These are phyloP conservation scores for Gopherus evgoodei DNA, from an alignment of 2,113 vertebrate species.

Conservation along the genomic window DNA sequence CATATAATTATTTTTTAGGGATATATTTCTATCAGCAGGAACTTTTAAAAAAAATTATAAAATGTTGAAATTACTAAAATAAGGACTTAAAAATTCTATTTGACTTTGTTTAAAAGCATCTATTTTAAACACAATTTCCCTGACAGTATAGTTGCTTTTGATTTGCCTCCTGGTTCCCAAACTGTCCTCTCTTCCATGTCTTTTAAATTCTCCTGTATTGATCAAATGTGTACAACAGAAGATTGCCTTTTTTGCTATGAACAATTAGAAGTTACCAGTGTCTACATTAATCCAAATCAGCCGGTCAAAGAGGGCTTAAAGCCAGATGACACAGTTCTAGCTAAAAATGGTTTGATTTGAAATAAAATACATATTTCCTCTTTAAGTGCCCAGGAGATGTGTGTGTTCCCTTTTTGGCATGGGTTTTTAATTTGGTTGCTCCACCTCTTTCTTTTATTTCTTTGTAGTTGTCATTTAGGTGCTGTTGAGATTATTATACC, in stretches of 20 bases:
- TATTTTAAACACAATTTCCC: neutral
- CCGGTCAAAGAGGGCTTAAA: neutral
- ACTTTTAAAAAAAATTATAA: neutral
- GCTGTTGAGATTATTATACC: neutral
- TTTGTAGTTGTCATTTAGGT: neutral
- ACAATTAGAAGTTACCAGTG: neutral
- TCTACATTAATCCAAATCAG: neutral
- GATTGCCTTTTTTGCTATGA: conserved; percentile 25
- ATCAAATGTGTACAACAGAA: neutral
- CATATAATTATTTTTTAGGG: neutral
- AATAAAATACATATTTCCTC: conserved; percentile 9
- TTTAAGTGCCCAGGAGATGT: neutral
- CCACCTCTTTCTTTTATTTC: neutral
- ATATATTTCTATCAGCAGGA: neutral
- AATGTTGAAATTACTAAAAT: neutral
- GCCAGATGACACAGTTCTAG: neutral
- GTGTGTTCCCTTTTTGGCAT: neutral
- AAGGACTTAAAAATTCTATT: neutral
- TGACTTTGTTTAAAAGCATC: neutral
- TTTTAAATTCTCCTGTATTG: neutral
- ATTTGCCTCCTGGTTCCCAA: neutral
- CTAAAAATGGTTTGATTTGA: neutral
- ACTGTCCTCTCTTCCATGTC: neutral
- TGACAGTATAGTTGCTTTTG: neutral
- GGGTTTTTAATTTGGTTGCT: conserved; percentile 1